phyloP scores from a whole-genome alignment of 2,888 invertebrate species.

The Agrochola circellaris region DNA sequence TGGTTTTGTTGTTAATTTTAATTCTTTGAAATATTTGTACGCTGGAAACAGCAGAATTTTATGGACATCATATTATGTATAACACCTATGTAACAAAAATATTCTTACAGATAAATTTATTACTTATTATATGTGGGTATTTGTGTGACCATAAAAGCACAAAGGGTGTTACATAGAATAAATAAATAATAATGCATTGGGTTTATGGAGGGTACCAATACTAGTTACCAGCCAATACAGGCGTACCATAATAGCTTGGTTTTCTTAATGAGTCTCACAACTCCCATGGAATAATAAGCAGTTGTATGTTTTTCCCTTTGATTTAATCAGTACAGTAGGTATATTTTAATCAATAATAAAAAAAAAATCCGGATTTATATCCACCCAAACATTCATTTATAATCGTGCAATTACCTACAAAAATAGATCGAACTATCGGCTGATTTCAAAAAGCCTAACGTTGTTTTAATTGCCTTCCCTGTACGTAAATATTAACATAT shows the following conservation, averaged over 20 bases:
- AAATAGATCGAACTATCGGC: conserved; percentile 21
- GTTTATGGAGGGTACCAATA: conserved; percentile 35
- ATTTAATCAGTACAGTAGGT: conserved; percentile 10
- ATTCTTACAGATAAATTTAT: too few species aligned
- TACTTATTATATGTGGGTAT: conserved; percentile 13
- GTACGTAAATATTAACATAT: conserved; percentile 8
- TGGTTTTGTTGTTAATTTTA: too few species aligned
- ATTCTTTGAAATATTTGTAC: too few species aligned
- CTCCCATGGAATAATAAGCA: conserved; percentile 37
- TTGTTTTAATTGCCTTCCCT: conserved; percentile 34
- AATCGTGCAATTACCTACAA: not conserved
- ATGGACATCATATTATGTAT: too few species aligned
- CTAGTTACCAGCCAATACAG: conserved; percentile 20
- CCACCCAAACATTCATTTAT: conserved; percentile 23
- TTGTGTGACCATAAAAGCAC: conserved; percentile 12
- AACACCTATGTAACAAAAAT: too few species aligned
- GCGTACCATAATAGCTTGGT: conserved; percentile 37
- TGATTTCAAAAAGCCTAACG: conserved; percentile 20
- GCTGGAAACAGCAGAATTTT: too few species aligned
- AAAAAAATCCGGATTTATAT: not conserved
- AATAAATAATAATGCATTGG: conserved; percentile 41
- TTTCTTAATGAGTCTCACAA: conserved; percentile 25
- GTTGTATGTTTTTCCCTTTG: conserved; percentile 1
- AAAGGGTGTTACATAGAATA: conserved; percentile 26
- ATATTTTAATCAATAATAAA: conserved; percentile 3